Conservation (phyloP, 2,797 vertebrate species). For the Microtus agrestis region DNA sequence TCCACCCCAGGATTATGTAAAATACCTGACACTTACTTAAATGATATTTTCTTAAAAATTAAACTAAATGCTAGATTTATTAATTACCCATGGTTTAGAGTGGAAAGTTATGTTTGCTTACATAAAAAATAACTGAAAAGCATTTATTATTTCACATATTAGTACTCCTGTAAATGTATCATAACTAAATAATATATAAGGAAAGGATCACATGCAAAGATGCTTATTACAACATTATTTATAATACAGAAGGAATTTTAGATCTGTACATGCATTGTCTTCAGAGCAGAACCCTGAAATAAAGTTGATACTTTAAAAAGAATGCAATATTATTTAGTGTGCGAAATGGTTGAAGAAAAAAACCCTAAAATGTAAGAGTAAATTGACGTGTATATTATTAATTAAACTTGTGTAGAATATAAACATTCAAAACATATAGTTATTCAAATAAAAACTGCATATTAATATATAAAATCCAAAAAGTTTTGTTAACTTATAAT, state of each 20-base stretch:
- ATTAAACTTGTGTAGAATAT: neutral
- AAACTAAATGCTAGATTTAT: neutral
- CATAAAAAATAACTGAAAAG: neutral
- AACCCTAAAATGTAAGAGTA: neutral
- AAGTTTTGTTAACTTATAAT: neutral
- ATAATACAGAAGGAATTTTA: neutral
- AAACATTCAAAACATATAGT: neutral
- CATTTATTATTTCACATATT: slow-evolving; percentile 7
- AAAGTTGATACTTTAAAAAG: neutral
- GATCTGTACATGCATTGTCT: neutral
- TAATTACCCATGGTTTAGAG: neutral
- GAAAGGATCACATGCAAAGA: neutral
- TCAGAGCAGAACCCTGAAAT: neutral
- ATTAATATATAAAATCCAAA: neutral
- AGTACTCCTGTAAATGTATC: neutral
- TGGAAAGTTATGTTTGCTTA: neutral
- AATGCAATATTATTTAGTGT: neutral
- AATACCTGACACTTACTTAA: neutral
- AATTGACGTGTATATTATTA: neutral
- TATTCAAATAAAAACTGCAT: neutral
- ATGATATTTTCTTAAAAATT: neutral
- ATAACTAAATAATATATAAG: neutral
- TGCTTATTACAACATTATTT: neutral
- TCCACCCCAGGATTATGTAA: neutral
- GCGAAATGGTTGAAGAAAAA: neutral